These are phyloP conservation scores for Cheirogaleus major DNA, from an alignment of 2,797 vertebrate species.

Conservation along the genomic window DNA sequence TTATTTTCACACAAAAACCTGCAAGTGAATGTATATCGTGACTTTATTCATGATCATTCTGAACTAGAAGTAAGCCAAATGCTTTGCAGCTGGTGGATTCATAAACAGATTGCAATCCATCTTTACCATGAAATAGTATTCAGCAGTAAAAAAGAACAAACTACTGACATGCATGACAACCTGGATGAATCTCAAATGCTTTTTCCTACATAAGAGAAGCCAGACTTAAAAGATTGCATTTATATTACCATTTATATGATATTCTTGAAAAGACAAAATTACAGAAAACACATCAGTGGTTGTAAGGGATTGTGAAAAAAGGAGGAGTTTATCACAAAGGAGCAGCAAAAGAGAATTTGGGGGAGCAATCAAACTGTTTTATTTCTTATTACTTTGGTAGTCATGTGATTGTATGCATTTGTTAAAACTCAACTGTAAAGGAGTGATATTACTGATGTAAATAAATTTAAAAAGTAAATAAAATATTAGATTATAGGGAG, in stretches of 20 bases:
- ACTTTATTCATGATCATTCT: not conserved
- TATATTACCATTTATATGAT: not conserved
- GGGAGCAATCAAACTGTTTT: not conserved
- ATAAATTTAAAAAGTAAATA: not conserved
- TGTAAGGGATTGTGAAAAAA: not conserved
- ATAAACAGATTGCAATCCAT: not conserved
- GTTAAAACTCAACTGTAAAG: not conserved
- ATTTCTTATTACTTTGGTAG: not conserved
- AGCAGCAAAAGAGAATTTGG: not conserved
- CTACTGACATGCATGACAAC: rapidly evolving
- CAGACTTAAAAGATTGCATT: not conserved
- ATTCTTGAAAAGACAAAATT: not conserved
- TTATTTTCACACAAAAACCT: not conserved
- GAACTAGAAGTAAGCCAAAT: not conserved
- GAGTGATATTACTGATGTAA: not conserved
- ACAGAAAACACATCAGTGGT: not conserved
- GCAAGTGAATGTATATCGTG: not conserved
- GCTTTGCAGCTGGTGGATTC: not conserved
- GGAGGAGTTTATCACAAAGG: not conserved
- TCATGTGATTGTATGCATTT: not conserved
- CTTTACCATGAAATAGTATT: not conserved
- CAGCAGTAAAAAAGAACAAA: not conserved
- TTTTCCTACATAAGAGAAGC: not conserved
- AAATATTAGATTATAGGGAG: not conserved
- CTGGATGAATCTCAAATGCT: not conserved